Percentiles rank a stretch among this genome's conserved stretches.
phyloP scores from a whole-genome alignment of 2,888 invertebrate genomes.

The Andrena marginata region DNA sequence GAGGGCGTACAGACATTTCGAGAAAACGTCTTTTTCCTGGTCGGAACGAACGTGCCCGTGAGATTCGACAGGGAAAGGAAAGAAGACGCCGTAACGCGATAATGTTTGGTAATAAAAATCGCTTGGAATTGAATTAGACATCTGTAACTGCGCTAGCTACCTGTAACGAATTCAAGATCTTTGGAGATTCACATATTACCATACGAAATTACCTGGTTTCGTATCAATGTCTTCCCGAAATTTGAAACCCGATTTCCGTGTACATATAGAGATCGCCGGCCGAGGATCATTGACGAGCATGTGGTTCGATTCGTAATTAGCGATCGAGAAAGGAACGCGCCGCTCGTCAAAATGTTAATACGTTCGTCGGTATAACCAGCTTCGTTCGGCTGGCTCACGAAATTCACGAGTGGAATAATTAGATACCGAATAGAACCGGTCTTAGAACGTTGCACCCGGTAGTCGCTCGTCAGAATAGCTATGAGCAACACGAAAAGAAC shows the following conservation, averaged over 20 bases:
- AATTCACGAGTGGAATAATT: constrained; percentile 23
- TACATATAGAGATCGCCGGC: no score
- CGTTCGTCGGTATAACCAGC: neutral
- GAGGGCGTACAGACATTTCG: neutral
- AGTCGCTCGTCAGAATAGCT: neutral
- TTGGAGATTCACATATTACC: no score
- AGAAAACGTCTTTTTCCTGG: neutral
- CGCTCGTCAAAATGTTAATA: constrained; percentile 46
- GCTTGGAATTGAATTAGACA: no score
- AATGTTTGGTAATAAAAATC: neutral
- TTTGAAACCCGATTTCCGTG: no score
- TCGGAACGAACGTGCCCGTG: no score
- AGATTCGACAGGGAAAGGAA: no score
- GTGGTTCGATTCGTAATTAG: neutral
- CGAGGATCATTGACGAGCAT: no score
- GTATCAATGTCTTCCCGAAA: no score
- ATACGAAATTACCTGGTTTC: no score
- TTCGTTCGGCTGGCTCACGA: neutral
- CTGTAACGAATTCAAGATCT: no score
- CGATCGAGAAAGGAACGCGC: neutral
- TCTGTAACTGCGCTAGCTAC: neutral
- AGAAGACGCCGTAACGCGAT: neutral
- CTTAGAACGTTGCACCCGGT: constrained; percentile 8
- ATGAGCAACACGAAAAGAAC: neutral
- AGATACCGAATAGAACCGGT: constrained; percentile 27